phyloP scores from a whole-genome alignment of 2,888 invertebrate species.

The Drosophila quasianomalipes region DNA sequence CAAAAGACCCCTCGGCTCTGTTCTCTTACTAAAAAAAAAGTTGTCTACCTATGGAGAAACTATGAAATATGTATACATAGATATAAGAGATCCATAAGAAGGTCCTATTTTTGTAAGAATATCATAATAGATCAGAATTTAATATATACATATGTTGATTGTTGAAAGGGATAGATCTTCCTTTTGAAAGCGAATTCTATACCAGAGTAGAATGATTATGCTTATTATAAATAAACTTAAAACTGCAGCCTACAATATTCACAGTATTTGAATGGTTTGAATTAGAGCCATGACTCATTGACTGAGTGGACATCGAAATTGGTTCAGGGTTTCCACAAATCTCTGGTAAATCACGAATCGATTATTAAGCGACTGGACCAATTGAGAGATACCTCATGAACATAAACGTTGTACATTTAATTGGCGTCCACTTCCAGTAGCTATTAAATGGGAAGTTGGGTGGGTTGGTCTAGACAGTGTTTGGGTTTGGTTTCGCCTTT shows the following conservation, averaged over 20 bases:
- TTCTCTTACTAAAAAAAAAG: not conserved
- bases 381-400: constrained; percentile 24
- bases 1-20: not conserved
- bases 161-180: not conserved
- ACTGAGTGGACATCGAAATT: constrained; percentile 26
- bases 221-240: not conserved
- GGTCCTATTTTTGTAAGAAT: not conserved
- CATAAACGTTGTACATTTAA: constrained; percentile 28
- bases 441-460: constrained; percentile 6
- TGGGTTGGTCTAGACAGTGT: constrained; percentile 12
- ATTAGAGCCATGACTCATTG: constrained; percentile 19
- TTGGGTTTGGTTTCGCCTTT: constrained; percentile 17
- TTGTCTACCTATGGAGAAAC: not conserved
- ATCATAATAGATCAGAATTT: not conserved
- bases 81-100: not conserved
- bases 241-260: not conserved
- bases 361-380: constrained; percentile 14
- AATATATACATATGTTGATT: not conserved
- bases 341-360: constrained; percentile 42
- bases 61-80: not conserved
- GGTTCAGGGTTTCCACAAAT: constrained; percentile 31
- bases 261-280: constrained; percentile 11
- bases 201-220: not conserved
- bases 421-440: constrained; percentile 53
- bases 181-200: not conserved